Evolutionary conservation across 30 jellyfish, hydroid and myxozoan species (phyloP).

Genomic region (Hydractinia symbiolongicarpus): DNA sequence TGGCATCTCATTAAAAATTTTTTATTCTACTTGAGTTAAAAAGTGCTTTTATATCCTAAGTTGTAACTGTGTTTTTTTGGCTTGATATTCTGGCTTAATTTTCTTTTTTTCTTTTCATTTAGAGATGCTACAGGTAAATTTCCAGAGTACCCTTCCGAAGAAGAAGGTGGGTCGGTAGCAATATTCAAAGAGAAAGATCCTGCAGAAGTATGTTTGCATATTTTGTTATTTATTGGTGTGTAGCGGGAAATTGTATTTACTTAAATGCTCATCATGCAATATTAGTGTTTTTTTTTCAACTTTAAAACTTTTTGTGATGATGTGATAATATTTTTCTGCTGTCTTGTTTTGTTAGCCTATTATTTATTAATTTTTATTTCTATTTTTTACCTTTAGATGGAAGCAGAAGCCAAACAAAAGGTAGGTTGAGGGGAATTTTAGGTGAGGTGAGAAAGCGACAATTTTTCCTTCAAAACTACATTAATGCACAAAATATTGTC

Average conservation of each 20-base stretch:
- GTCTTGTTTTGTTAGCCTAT: neutral
- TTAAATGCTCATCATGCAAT: neutral
- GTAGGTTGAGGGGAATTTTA: neutral
- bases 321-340: neutral
- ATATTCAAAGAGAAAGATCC: conserved; percentile 75
- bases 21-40: too few relatives aligned
- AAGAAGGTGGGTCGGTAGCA: conserved; percentile 94
- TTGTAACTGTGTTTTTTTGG: too few relatives aligned
- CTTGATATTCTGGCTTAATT: too few relatives aligned
- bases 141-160: conserved; percentile 92
- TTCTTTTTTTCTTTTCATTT: neutral
- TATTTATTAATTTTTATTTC: neutral
- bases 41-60: too few relatives aligned
- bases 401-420: conserved; percentile 28
- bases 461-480: too few relatives aligned
- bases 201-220: conserved; percentile 40
- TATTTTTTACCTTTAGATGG: conserved; percentile 2
- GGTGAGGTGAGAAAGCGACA: too few relatives aligned
- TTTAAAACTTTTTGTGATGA: neutral
- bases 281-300: neutral
- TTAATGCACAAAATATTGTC: too few relatives aligned
- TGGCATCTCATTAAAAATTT: too few relatives aligned
- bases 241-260: neutral
- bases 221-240: neutral
- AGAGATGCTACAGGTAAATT: conserved; percentile 96